Percentiles rank a stretch among this genome's conserved stretches.
phyloP scores from a whole-genome alignment of 2,888 invertebrate genomes.

The Ptychoptera contaminata region DNA sequence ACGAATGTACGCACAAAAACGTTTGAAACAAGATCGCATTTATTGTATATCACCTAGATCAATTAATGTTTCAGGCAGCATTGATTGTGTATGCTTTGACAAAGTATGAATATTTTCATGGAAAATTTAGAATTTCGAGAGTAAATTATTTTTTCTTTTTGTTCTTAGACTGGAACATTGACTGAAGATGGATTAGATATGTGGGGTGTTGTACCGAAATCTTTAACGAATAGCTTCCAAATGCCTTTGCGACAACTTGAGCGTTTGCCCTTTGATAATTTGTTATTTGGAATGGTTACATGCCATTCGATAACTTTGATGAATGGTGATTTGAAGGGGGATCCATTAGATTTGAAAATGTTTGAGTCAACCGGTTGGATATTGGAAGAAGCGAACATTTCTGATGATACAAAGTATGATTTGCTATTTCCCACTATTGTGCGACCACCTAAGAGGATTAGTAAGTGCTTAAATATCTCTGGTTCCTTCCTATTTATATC shows the following conservation, averaged over 20 bases:
- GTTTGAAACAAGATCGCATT: conserved; percentile 61
- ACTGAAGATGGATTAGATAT: conserved; percentile 94
- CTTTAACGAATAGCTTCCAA: conserved; percentile 31
- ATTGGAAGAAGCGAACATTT: conserved; percentile 73
- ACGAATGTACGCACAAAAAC: conserved; percentile 72
- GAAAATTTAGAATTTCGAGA: not conserved
- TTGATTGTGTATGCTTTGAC: conserved; percentile 82
- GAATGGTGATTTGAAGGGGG: conserved; percentile 73
- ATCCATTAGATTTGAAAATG: conserved; percentile 90
- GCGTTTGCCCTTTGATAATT: conserved; percentile 31
- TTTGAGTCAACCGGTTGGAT: conserved; percentile 89
- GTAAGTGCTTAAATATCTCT: conserved; percentile 5
- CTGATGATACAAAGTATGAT: conserved; percentile 73
- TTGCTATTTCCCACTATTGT: conserved; percentile 77
- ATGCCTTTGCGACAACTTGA: conserved; percentile 33
- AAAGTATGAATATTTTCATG: conserved; percentile 42
- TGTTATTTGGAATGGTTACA: conserved; percentile 62
- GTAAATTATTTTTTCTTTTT: conserved; percentile 2
- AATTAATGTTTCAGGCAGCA: conserved; percentile 83
- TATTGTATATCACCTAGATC: conserved; percentile 86
- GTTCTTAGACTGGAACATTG: conserved; percentile 71
- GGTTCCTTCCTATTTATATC: no score
- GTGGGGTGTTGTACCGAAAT: conserved; percentile 73
- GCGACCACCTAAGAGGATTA: conserved; percentile 34
- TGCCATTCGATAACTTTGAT: conserved; percentile 90